These are phyloP conservation scores for Diachrysia chrysitis DNA, from an alignment of 2,888 invertebrate genomes.

Conservation along the genomic window DNA sequence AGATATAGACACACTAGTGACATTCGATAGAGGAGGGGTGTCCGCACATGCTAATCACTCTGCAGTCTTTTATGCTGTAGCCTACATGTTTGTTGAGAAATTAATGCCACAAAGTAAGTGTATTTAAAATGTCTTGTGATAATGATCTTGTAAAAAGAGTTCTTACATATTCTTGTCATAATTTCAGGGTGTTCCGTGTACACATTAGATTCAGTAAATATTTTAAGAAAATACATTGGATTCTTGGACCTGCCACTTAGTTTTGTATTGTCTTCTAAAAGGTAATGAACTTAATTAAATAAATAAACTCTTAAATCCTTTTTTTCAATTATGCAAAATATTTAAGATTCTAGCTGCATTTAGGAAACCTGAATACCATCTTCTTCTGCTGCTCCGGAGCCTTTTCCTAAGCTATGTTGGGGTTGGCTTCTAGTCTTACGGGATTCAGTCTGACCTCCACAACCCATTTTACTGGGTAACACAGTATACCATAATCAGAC, in stretches of 20 bases:
- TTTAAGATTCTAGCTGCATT: no score
- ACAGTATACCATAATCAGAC: no score
- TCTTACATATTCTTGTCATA: background rate
- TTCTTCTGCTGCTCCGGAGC: no score
- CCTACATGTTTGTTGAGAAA: conserved; percentile 93
- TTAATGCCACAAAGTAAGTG: conserved; percentile 92
- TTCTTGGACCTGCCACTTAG: conserved; percentile 95
- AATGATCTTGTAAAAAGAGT: no score
- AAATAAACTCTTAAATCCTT: background rate
- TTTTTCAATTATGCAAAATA: background rate
- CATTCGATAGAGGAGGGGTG: conserved; percentile 98
- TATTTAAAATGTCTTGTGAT: background rate
- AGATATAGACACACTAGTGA: conserved; percentile 95
- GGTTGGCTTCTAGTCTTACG: no score
- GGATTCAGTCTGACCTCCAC: no score
- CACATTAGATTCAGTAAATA: conserved; percentile 95
- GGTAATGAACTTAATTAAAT: conserved; percentile 90
- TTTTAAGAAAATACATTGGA: conserved; percentile 95
- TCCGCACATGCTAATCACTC: conserved; percentile 98
- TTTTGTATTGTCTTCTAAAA: conserved; percentile 93
- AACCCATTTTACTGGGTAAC: no score
- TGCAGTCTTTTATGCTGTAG: conserved; percentile 94
- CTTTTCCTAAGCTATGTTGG: no score
- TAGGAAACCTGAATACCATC: no score
- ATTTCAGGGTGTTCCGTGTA: conserved; percentile 94